These are phyloP conservation scores for Drosophila paracracens DNA, from an alignment of 2,888 invertebrate species.

Conservation along the genomic window DNA sequence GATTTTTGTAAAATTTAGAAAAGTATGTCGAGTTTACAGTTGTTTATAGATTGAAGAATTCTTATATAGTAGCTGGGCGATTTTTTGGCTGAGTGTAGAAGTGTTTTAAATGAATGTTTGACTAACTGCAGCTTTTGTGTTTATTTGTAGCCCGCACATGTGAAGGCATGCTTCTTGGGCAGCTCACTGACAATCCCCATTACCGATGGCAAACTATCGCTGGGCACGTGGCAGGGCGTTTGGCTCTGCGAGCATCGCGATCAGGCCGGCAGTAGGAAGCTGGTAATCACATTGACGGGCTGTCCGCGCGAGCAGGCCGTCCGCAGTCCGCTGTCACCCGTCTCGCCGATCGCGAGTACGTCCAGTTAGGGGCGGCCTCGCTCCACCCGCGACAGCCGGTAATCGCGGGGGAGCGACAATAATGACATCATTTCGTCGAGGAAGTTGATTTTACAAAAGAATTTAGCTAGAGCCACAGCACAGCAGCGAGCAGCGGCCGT, in stretches of 20 bases:
- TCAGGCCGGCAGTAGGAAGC: constrained; percentile 96
- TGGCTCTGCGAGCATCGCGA: constrained; percentile 99
- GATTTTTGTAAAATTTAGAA: background rate
- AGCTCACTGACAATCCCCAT: constrained; percentile 98
- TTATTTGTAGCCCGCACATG: constrained; percentile 93
- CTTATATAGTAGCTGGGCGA: background rate
- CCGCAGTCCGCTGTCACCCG: constrained; percentile 94
- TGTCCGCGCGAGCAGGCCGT: constrained; percentile 92
- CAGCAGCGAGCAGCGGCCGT: constrained; percentile 81
- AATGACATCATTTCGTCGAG: constrained; percentile 85
- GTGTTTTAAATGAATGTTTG: background rate
- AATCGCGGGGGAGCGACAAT: constrained; percentile 86
- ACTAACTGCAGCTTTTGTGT: background rate
- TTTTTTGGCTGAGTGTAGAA: background rate
- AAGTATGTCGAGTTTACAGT: background rate
- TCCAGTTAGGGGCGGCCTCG: constrained; percentile 94
- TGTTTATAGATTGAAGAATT: background rate
- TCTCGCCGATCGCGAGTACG: constrained; percentile 94
- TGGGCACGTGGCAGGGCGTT: constrained; percentile 99
- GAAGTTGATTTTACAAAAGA: constrained; percentile 85
- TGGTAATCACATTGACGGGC: constrained; percentile 95
- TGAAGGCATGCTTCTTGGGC: constrained; percentile 98
- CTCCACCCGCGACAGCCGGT: constrained; percentile 87
- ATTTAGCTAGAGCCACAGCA: constrained; percentile 85
- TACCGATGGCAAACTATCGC: constrained; percentile 96